These are phyloP conservation scores for Agrochola lota DNA, from an alignment of 2,888 invertebrate genomes.

Conservation along the genomic window DNA sequence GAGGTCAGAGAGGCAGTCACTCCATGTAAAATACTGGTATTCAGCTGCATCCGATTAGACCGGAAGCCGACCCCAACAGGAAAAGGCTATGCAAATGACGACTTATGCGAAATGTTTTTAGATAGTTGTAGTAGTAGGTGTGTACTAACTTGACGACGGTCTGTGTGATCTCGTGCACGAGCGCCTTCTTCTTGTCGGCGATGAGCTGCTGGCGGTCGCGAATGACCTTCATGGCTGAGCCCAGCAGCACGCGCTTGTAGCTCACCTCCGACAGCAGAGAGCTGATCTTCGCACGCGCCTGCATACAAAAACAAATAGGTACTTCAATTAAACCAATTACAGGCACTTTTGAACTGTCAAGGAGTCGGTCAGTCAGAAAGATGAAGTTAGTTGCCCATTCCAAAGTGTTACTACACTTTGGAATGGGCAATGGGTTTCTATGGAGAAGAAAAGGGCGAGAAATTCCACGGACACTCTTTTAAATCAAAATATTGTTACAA, in stretches of 20 bases:
- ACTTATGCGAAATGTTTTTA: background rate
- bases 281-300: slow-evolving; percentile 84
- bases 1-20: too few species aligned
- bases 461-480: background rate
- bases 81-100: background rate
- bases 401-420: too few species aligned
- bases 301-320: slow-evolving; percentile 67
- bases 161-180: slow-evolving; percentile 96
- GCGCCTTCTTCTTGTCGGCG: slow-evolving; percentile 95
- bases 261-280: slow-evolving; percentile 89
- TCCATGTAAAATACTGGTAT: too few species aligned
- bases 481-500: background rate
- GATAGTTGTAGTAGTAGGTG: background rate
- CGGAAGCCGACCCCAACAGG: background rate
- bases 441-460: background rate
- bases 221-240: slow-evolving; percentile 95
- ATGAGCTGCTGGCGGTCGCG: slow-evolving; percentile 96
- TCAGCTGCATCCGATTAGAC: background rate
- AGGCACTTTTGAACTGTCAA: background rate
- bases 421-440: too few species aligned
- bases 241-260: slow-evolving; percentile 94
- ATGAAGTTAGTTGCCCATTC: background rate
- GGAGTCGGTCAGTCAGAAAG: too few species aligned
- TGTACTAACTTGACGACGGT: slow-evolving; percentile 94
- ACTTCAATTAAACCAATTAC: background rate